phyloP scores from a whole-genome alignment of 2,113 vertebrate species.

The Hyaena hyaena region DNA sequence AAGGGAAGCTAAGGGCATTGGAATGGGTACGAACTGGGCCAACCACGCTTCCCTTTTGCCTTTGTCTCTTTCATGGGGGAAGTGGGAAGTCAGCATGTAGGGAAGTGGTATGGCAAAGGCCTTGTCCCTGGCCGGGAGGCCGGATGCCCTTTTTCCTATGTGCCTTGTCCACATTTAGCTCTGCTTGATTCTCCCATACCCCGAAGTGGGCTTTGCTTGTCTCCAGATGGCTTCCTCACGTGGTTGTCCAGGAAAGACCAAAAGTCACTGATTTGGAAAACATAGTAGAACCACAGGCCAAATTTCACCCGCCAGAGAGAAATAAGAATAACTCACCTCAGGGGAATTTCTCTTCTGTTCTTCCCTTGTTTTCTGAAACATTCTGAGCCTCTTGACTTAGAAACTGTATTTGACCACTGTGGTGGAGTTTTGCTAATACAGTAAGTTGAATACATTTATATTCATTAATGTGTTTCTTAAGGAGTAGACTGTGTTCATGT shows the following conservation, averaged over 20 bases:
- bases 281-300: slow-evolving; percentile 49
- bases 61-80: not conserved
- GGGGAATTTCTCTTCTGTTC: slow-evolving; percentile 38
- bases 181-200: not conserved
- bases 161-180: not conserved
- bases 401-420: not conserved
- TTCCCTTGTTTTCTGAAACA: slow-evolving; percentile 39
- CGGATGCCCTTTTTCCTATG: not conserved
- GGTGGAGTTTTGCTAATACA: not conserved
- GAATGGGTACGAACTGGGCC: not conserved
- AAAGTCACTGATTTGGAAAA: slow-evolving; percentile 68
- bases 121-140: not conserved
- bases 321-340: slow-evolving; percentile 60
- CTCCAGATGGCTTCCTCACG: slow-evolving; percentile 34
- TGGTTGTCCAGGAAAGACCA: slow-evolving; percentile 38
- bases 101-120: not conserved
- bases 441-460: not conserved
- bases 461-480: not conserved
- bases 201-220: not conserved
- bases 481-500: not conserved
- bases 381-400: slow-evolving; percentile 30
- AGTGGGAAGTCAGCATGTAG: not conserved
- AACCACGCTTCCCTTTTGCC: not conserved
- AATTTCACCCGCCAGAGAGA: slow-evolving; percentile 65
- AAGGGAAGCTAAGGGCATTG: not conserved